Conservation (phyloP, 2,113 vertebrate genomes). For the Xerus inauris region DNA sequence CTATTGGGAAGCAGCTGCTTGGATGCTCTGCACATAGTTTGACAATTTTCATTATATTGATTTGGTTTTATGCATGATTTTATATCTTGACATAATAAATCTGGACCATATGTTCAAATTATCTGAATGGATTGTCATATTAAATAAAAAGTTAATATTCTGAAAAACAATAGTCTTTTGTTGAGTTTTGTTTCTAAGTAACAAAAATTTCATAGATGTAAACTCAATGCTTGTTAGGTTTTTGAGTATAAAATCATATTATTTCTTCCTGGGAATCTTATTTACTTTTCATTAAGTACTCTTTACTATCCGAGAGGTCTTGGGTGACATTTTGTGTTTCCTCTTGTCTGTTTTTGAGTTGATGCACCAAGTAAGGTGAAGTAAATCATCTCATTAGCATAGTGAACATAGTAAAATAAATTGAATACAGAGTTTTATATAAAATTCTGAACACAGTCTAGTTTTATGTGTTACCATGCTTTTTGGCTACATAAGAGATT, state of each 20-base stretch:
- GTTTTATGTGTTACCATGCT: not conserved
- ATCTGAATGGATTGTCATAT: not conserved
- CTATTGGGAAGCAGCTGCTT: not conserved
- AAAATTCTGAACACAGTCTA: not conserved
- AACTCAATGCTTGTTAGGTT: not conserved
- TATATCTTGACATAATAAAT: not conserved
- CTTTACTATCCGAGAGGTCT: not conserved
- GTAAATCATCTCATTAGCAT: not conserved
- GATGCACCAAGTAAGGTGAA: not conserved
- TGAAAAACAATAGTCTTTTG: not conserved
- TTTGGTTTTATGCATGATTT: not conserved
- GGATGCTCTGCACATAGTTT: not conserved
- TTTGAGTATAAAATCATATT: not conserved
- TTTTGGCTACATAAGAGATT: not conserved
- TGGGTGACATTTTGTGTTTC: not conserved
- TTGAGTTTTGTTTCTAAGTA: slow-evolving; percentile 2
- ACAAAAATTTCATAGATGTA: not conserved
- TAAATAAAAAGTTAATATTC: not conserved
- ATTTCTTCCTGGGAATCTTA: not conserved
- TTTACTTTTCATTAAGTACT: not conserved
- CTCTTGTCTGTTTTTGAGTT: not conserved
- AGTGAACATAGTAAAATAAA: not conserved
- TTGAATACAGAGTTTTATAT: not conserved
- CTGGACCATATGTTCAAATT: not conserved
- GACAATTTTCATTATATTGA: not conserved